Conservation (phyloP, 2,888 invertebrate species). For the Camponotus fellah region DNA sequence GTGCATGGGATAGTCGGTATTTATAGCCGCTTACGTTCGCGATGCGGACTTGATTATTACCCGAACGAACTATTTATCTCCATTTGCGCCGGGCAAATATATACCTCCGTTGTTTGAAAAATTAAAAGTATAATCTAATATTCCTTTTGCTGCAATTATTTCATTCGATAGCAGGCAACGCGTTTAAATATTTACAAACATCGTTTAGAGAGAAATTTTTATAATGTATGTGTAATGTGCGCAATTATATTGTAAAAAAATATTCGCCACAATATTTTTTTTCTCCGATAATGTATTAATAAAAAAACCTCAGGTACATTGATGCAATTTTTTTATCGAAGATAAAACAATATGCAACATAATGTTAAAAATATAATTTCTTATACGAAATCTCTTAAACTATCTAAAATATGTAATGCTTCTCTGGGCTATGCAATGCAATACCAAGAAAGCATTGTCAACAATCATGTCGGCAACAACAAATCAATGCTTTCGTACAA, state of each 20-base stretch:
- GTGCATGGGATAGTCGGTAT: slow-evolving; percentile 47
- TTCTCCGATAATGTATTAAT: neutral
- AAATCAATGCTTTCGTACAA: slow-evolving; percentile 42
- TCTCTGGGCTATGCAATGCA: neutral
- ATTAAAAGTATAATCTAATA: slow-evolving; percentile 25
- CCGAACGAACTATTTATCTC: slow-evolving; percentile 47
- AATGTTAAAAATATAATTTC: neutral
- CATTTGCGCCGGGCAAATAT: neutral
- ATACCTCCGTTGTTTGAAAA: slow-evolving; percentile 20
- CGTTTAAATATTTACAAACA: neutral
- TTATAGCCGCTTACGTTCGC: slow-evolving; percentile 54
- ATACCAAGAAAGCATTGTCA: neutral
- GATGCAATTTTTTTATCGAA: neutral
- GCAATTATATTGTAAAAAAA: neutral
- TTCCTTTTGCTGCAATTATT: slow-evolving; percentile 14
- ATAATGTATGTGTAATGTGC: neutral
- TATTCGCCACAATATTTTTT: neutral
- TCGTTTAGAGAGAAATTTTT: neutral
- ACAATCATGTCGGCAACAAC: slow-evolving; percentile 16
- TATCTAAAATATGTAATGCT: neutral
- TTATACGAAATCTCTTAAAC: neutral
- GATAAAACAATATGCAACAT: neutral
- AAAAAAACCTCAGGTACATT: neutral
- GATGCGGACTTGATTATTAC: slow-evolving; percentile 50
- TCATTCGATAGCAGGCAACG: neutral